phyloP scores from a whole-genome alignment of 64 coral and sea anemone species.

The Actinia equina region DNA sequence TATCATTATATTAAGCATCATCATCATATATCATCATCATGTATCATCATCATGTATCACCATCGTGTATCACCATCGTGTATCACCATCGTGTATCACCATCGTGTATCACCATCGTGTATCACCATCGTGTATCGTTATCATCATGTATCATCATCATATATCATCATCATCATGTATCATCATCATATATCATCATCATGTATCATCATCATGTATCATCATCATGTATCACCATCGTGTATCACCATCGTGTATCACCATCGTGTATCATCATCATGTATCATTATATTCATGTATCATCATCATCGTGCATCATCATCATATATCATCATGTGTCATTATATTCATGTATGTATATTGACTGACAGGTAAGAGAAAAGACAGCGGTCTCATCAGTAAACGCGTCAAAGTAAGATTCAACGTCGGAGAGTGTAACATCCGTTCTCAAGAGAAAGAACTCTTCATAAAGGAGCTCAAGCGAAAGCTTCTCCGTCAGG shows the following conservation, averaged over 20 bases:
- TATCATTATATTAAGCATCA: too few relatives aligned
- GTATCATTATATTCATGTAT: not conserved
- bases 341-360: not conserved
- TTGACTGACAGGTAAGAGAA: not conserved
- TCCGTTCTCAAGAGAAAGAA: not conserved
- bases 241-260: not conserved
- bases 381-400: conserved; percentile 6
- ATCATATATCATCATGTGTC: not conserved
- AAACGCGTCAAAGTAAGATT: conserved; percentile 32
- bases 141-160: too few relatives aligned
- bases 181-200: too few relatives aligned
- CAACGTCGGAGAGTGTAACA: not conserved
- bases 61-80: too few relatives aligned
- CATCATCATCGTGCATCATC: not conserved
- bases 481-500: conserved; percentile 33
- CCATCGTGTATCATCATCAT: not conserved
- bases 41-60: too few relatives aligned
- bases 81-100: too few relatives aligned
- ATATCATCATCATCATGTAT: too few relatives aligned
- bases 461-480: not conserved
- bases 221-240: too few relatives aligned
- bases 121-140: too few relatives aligned
- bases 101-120: too few relatives aligned
- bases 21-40: too few relatives aligned
- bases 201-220: too few relatives aligned